These are phyloP conservation scores for Heterodera filipjevi DNA, from an alignment of 2,888 invertebrate species.

Conservation along the genomic window DNA sequence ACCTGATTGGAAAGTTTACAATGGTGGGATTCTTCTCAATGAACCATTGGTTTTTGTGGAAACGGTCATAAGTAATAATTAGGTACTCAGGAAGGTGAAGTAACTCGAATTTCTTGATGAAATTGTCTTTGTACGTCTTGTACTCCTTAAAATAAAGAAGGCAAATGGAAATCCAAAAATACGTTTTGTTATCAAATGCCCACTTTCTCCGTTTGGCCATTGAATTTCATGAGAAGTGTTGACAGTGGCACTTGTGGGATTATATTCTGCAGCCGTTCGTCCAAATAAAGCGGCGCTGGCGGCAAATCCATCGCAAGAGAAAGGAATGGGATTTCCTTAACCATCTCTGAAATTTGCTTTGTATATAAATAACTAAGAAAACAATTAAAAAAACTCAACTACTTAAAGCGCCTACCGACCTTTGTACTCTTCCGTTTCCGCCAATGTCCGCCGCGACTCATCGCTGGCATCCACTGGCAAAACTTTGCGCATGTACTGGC, in stretches of 20 bases:
- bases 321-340: conserved; percentile 88
- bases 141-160: conserved; percentile 75
- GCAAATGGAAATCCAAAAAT: conserved; percentile 18
- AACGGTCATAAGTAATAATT: conserved; percentile 93
- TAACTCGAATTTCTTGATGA: conserved; percentile 93
- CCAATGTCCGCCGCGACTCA: conserved; percentile 47
- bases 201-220: conserved; percentile 84
- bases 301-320: conserved; percentile 97
- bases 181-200: not conserved
- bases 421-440: conserved; percentile 55
- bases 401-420: conserved; percentile 36
- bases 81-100: conserved; percentile 74
- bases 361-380: no score
- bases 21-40: conserved; percentile 99
- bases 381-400: no score
- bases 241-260: conserved; percentile 91
- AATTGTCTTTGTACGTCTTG: conserved; percentile 98
- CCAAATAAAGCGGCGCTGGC: conserved; percentile 93
- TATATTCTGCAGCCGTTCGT: conserved; percentile 96
- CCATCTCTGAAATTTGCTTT: no score
- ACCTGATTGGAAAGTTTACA: conserved; percentile 99
- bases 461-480: conserved; percentile 79
- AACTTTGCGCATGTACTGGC: conserved; percentile 79
- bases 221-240: conserved; percentile 90
- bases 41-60: conserved; percentile 98